phyloP scores from a whole-genome alignment of 2,888 invertebrate genomes.

The Polia nebulosa region DNA sequence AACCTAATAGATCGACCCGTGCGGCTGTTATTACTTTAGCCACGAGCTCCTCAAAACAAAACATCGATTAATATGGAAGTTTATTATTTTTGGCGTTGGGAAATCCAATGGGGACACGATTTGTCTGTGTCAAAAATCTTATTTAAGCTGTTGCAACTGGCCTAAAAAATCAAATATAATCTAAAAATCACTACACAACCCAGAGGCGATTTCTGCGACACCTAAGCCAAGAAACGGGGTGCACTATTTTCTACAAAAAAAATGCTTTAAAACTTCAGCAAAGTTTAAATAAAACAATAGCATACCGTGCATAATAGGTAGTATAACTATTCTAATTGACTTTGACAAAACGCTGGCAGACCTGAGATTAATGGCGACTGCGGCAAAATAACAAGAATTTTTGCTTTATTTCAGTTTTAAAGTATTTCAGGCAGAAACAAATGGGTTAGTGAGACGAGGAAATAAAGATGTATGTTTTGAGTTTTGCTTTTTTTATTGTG shows the following conservation, averaged over 20 bases:
- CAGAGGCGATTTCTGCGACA: too few relatives aligned
- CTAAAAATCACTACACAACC: too few relatives aligned
- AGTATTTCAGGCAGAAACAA: constrained; percentile 50
- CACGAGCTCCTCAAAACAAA: too few relatives aligned
- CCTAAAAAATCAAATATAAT: too few relatives aligned
- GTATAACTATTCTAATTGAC: constrained; percentile 49
- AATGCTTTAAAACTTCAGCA: neutral
- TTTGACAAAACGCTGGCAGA: constrained; percentile 46
- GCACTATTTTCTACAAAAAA: neutral
- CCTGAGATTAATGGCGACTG: constrained; percentile 28
- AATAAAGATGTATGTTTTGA: constrained; percentile 22
- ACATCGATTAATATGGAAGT: too few relatives aligned
- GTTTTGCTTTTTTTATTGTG: neutral
- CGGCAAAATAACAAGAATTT: constrained; percentile 22
- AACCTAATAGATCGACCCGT: too few relatives aligned
- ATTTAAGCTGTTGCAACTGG: too few relatives aligned
- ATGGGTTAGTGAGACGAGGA: constrained; percentile 14
- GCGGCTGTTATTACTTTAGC: too few relatives aligned
- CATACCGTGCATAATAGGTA: constrained; percentile 29
- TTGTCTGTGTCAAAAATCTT: too few relatives aligned
- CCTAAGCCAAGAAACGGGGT: too few relatives aligned
- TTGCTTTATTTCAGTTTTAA: constrained; percentile 36
- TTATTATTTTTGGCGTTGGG: too few relatives aligned
- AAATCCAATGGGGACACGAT: too few relatives aligned
- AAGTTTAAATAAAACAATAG: constrained; percentile 24